Evolutionary conservation across 2,888 invertebrate species (phyloP), one percentile per base, ranked within the genome.

Genomic region (Sesia bembeciformis): DNA sequence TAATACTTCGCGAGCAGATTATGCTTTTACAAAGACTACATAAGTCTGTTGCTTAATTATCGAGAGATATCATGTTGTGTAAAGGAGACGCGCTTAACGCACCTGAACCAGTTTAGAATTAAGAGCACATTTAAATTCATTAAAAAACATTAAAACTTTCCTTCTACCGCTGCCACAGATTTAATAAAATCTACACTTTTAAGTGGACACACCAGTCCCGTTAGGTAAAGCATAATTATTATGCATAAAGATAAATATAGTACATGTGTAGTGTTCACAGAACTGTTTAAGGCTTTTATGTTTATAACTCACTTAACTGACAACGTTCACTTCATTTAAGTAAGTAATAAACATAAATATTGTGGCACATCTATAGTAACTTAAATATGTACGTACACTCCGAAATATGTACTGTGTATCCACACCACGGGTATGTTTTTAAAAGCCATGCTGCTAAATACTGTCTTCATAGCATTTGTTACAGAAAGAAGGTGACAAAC

Each of bases 51-150:
- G 23, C 8, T 50, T 50, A 50, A 50, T 50, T 50, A 50, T 50
- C 50, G 50, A 39, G 50, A 50, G 50, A 50, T 50, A 50, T 38
- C 39, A 38, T 50, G 50, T 39, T 50, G 39, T 50, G 50, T 8
- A 42, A 50, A 7, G 50, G 50, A 50, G 50, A 6, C 50, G 50
- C 50, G 59, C 58, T 60, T 59, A 80, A 78, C 70, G 82, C 73
- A 78, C 78, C 70, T 81, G 78, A 78, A 84, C 85, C 86, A 79
- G 85, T 86, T 82, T 69, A 77, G 84, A 85, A 86, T 87, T 85
- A 84, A 86, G 84, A 82, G 77, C 81, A 74, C 78, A 81, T 86
- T 86, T 81, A 84, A 85, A 86, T 86, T 86, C 81, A 86, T 86
- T 86, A 82, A 84, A 84, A 80, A 79, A 76, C 76, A 74, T 81